Base-by-base conservation (phyloP, 1,140 invertebrate genomes). In the Thalassaphorura encarpata region DNA sequence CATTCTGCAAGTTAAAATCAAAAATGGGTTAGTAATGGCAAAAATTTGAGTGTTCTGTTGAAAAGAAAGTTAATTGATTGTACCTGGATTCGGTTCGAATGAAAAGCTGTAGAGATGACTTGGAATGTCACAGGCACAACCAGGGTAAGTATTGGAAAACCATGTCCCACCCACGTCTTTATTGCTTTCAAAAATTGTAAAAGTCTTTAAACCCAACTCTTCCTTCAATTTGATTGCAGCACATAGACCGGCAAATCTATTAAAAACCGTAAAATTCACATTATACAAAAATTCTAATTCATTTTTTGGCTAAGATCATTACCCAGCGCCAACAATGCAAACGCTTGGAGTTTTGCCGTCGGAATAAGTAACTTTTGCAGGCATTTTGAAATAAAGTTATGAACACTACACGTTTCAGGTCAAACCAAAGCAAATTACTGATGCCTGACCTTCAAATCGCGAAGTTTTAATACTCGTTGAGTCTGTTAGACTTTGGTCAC, bases 31-130 rank as follows among this genome's bases (percentile, higher is more conserved):
- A 24, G 5, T 5, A 13, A 8, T 48, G 5, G 13, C 13, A 13
- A 48, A 8, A 18, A 43, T 43, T 23, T 18, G 11, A 43, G 11
- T 18, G 6, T 6, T 43, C 19, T 6, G 6, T 8, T 11, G 11
- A 43, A 21, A 8, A 23, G 33, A 11, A 11, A 36, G 11, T 11
- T 36, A 28, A 8, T 31, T 13, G n/a, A 4, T 29, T 11, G 18
- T 58, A 58, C 56, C 18, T 42, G 48, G 49, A 45, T 58, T 58
- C 26, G 40, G 49, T 41, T 52, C 56, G 28, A 58, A 58, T 3
- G 49, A 52, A 41, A 48, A 58, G 19, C 50, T 54, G 41, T 58
- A 58, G 8, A 58, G 24, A 52, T 52, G 48, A 5, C 28, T n/a
- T 23, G n/a, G 40, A 8, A 58, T 45, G 28, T 58, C 56, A 36